Percentiles rank a stretch among this genome's conserved stretches.
These are phyloP conservation scores for Aphelinus atriplicis DNA, from an alignment of 1,140 invertebrate genomes.

Conservation along the genomic window DNA sequence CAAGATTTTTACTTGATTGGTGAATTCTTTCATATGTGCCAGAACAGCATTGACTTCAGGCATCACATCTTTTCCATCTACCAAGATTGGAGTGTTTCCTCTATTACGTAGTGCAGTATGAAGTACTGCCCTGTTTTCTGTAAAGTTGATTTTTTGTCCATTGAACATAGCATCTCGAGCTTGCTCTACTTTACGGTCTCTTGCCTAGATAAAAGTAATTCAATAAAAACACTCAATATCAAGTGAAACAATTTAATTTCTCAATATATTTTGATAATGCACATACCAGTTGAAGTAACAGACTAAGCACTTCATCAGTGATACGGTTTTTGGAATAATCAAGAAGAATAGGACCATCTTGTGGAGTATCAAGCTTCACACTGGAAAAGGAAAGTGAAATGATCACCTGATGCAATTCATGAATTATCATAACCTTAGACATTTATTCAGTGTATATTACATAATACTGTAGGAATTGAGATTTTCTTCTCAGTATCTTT, in stretches of 20 bases:
- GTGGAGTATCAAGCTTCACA: slow-evolving; percentile 76
- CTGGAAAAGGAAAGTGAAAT: slow-evolving; percentile 15
- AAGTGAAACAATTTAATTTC: slow-evolving; percentile 14
- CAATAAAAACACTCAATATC: slow-evolving; percentile 38
- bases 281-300: slow-evolving; percentile 83
- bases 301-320: slow-evolving; percentile 77
- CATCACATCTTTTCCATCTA: slow-evolving; percentile 94
- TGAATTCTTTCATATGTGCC: slow-evolving; percentile 95
- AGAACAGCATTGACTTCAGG: slow-evolving; percentile 92
- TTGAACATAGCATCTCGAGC: slow-evolving; percentile 93
- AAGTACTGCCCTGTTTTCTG: slow-evolving; percentile 94
- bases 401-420: background rate
- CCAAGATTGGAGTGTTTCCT: slow-evolving; percentile 78
- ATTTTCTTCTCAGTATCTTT: background rate
- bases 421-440: slow-evolving; percentile 1
- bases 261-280: slow-evolving; percentile 9
- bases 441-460: slow-evolving; percentile 5
- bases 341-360: slow-evolving; percentile 87
- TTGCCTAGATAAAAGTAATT: slow-evolving; percentile 70
- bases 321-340: slow-evolving; percentile 98
- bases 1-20: slow-evolving; percentile 70
- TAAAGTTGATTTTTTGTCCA: slow-evolving; percentile 97
- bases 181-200: slow-evolving; percentile 82
- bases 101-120: slow-evolving; percentile 94
- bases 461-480: background rate